Evolutionary conservation across 2,888 invertebrate species (phyloP), one percentile per base, ranked within the genome.

Genomic region (Volucella zonaria): DNA sequence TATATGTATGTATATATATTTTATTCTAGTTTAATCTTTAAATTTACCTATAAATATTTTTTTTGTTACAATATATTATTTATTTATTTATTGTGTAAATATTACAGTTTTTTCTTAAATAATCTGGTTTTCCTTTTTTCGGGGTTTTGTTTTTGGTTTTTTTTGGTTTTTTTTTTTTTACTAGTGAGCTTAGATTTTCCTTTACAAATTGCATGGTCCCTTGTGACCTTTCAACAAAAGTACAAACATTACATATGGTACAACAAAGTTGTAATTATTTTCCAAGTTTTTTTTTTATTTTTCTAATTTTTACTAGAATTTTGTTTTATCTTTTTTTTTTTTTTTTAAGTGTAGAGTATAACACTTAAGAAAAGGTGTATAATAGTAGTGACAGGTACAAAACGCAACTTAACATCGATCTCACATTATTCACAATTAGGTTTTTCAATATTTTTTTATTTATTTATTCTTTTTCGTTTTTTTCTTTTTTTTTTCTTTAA

Each of bases 341-440:
- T 43, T 9, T 23, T 40, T 64, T 54, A 73, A 83, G 67, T 67
- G 73, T 68, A 66, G 52, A 59, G 74, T 83, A 49, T 64, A 83
- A 80, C 75, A 80, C 75, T 66, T 75, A 67, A 42, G 79, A 74
- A 82, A 43, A 64, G 40, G 71, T 85, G 80, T 80, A 71, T 71
- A 85, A 64, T 76, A 67, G 70, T 83, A 83, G 80, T 81, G 81
- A 85, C 85, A 85, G 85, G 85, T 85, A 85, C 85, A 76, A 85
- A 85, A 85, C 80, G 85, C 85, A 85, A 85, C 85, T 81, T 85
- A 85, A 85, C 85, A 85, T 76, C 81, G 68, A 85, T 85, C 70
- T 85, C 83, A 83, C 70, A 62, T 68, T 73, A 78, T 64, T 61
- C 66, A 77, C 58, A 76, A 31, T 77, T 58, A 23, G 23, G 49